Evolutionary conservation across 1,140 invertebrate genomes (phyloP), one percentile per base, ranked within the genome.

Genomic region (Pantala flavescens): DNA sequence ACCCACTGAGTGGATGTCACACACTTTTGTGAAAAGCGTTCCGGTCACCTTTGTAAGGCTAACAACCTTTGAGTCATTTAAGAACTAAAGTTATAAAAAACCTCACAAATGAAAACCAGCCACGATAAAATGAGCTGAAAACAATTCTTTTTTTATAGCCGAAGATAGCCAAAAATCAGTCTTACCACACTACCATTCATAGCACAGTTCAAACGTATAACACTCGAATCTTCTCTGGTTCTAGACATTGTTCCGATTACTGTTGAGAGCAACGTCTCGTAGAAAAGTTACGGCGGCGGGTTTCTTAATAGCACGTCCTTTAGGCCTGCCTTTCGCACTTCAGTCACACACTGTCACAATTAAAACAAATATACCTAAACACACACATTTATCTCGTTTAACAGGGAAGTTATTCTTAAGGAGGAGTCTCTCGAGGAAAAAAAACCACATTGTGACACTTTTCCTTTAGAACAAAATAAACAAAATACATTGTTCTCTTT

Each of bases 91-190:
- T 21, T 63, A 19, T 63, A 63, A 63, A 63, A 63, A 16, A 63
- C 14, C 49, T 63, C 49, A 63, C n/a, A 21, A 63, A 63, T 63
- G 49, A 63, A 63, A 36, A 63, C 49, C 49, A 63, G 49, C 49
- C 49, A 21, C 12, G 5, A 12, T 19, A 63, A 63, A 63, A 19
- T 63, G 49, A 63, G 49, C 49, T 16, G 49, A 63, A 63, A 63
- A 63, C 49, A 63, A 63, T 63, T 63, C 49, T 19, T 9, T 36
- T 36, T 36, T 63, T 16, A 63, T 12, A 63, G 49, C 49, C 49
- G n/a, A 63, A 21, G 49, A 63, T 63, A 21, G 49, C 49, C 49
- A 63, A 63, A 63, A 63, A 63, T 63, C 49, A 63, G 49, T 63
- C 49, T 63, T 63, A 63, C 49, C 49, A 63, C 49, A 63, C 49